Evolutionary conservation across 2,113 vertebrate species (phyloP).

Genomic region (Callospermophilus lateralis): DNA sequence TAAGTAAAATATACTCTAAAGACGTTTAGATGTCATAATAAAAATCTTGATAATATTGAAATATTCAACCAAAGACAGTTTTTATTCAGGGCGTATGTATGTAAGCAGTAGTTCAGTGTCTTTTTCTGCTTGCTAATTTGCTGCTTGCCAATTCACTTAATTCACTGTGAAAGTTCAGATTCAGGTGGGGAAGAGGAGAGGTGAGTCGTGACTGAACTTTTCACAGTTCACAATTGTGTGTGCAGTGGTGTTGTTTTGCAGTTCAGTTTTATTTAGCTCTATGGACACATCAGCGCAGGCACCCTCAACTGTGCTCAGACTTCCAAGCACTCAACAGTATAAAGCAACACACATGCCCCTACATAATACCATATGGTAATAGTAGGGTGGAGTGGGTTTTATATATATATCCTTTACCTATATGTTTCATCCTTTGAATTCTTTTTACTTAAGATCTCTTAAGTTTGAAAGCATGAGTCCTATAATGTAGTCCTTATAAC

Average conservation of each 20-base stretch:
- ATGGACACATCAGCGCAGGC: neutral
- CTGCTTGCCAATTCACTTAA: conserved; percentile 31
- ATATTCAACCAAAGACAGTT: neutral
- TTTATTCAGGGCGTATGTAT: conserved; percentile 14
- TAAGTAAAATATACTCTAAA: neutral
- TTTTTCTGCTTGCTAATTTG: neutral
- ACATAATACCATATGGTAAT: neutral
- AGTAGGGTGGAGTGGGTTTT: neutral
- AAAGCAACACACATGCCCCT: neutral
- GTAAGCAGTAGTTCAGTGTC: neutral
- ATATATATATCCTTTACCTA: neutral
- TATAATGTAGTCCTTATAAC: neutral
- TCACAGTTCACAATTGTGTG: neutral
- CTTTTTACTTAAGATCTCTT: neutral
- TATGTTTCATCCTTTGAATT: neutral
- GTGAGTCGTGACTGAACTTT: neutral
- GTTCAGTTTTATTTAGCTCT: neutral
- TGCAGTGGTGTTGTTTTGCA: neutral
- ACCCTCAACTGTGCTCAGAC: neutral
- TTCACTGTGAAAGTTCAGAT: conserved; percentile 16
- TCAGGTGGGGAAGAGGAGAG: conserved; percentile 15
- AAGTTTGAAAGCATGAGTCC: neutral
- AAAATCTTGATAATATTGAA: neutral
- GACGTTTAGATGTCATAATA: neutral
- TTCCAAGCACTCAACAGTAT: neutral